Base-by-base conservation (phyloP, 2,797 vertebrate species). In the Myotis planiceps region DNA sequence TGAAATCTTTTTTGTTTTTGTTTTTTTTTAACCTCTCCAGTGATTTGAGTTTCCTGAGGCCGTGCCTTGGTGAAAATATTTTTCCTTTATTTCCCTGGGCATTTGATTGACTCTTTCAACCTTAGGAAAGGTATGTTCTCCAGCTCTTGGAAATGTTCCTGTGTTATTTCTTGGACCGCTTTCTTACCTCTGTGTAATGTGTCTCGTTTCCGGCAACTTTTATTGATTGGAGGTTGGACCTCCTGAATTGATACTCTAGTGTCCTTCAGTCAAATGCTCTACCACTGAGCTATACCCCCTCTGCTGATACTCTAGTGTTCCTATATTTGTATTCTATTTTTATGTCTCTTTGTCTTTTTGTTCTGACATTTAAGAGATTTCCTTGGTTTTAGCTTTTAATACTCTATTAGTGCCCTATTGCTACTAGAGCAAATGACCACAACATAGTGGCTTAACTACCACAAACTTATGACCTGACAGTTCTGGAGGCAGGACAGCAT, bases 351-450 rank as follows among this genome's bases (percentile, higher is more conserved):
- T 42, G 47, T 37, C 49, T 53, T 84, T 80, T 78, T 68, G 80
- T 74, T 23, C 55, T 47, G 18, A 72, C 71, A 60, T 87, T 13
- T 87, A 58, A 87, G 65, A 69, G 37, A 83, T 95, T 66, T 72
- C 23, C 29, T 88, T 74, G 71, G 42, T 60, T 78, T 92, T 84
- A 80, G 55, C 71, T 78, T 91, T 72, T 88, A 81, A 63, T 69
- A 29, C n/a, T 49, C 1, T 47, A n/a, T 68, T 81, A 37, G 45
- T 65, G 58, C 55, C 27, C 69, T 49, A 9, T 49, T 71, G n/a
- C 14, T 74, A 29, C 32, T 71, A 47, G 23, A 76, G 82, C 16
- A 34, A 81, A 81, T 84, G 45, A 69, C 42, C 23, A 63, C 60
- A 76, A 53, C 21, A 37, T 4, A n/a, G 51, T 76, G 19, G 47